A percentile compares a stretch with the other conserved stretches of the same genome.
Evolutionary conservation across 2,113 vertebrate species (phyloP).

Genomic region (Eurystomus gularis): DNA sequence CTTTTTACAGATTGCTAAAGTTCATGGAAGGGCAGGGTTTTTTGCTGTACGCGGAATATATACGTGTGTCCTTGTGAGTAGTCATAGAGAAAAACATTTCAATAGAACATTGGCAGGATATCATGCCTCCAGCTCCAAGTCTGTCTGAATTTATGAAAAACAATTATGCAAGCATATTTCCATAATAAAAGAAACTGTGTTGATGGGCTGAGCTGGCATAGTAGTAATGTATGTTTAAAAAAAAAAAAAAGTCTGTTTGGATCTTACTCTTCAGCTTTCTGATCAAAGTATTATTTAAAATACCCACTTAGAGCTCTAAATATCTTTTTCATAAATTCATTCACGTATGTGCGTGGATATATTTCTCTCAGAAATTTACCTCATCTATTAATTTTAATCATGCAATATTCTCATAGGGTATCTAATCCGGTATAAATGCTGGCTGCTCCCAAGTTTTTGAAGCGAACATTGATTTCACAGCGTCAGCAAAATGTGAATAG

Average conservation of each 20-base stretch:
- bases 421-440: background rate
- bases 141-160: conserved; percentile 69
- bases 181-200: conserved; percentile 49
- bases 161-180: conserved; percentile 70
- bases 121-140: conserved; percentile 60
- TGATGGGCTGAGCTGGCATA: conserved; percentile 36
- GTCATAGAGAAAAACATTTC: conserved; percentile 68
- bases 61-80: conserved; percentile 69
- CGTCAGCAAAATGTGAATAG: background rate
- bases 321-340: background rate
- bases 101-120: conserved; percentile 72
- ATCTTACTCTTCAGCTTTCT: background rate
- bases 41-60: conserved; percentile 8
- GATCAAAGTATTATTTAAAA: background rate
- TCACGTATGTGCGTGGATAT: background rate
- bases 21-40: conserved; percentile 38
- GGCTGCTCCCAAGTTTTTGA: background rate
- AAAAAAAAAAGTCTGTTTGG: background rate
- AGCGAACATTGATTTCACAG: background rate
- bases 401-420: background rate
- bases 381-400: background rate
- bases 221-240: background rate
- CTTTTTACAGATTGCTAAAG: conserved; percentile 13
- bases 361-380: background rate
- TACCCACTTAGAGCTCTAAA: background rate